Conservation (phyloP, 2,797 vertebrate genomes). For the Cyclura pinguis region DNA sequence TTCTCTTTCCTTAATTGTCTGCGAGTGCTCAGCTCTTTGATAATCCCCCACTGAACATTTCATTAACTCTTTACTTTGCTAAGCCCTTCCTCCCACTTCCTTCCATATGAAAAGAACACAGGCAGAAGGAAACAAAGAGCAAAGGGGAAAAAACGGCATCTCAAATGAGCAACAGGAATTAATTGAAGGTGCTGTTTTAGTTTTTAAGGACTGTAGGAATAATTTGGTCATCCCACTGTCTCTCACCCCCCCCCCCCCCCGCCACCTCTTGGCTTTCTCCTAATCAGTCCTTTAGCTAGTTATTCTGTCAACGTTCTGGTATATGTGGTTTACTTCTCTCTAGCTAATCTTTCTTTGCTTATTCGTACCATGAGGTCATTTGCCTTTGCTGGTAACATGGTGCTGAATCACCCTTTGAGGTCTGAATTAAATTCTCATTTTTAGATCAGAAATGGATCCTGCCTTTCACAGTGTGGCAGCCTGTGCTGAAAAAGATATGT, state of each 20-base stretch:
- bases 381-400: constrained; percentile 35
- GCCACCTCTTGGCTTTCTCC: constrained; percentile 49
- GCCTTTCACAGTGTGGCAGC: constrained; percentile 36
- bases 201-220: constrained; percentile 9
- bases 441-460: constrained; percentile 48
- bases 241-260: constrained; percentile 4
- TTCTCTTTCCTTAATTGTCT: constrained; percentile 76
- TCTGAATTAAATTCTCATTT: constrained; percentile 38
- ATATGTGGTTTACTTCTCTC: constrained; percentile 55
- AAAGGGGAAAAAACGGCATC: constrained; percentile 26
- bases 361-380: constrained; percentile 58
- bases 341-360: constrained; percentile 61
- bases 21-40: constrained; percentile 70
- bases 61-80: constrained; percentile 70
- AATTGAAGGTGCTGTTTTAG: constrained; percentile 33
- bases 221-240: constrained; percentile 45
- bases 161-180: constrained; percentile 65
- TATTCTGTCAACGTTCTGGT: constrained; percentile 31
- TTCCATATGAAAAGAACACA: constrained; percentile 22
- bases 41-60: constrained; percentile 71
- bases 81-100: constrained; percentile 55
- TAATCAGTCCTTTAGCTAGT: constrained; percentile 25
- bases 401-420: constrained; percentile 50
- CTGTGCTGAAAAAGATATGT: constrained; percentile 20
- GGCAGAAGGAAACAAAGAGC: constrained; percentile 50